Conservation (phyloP, 2,113 vertebrate species). For the Phalacrocorax brasilianus region DNA sequence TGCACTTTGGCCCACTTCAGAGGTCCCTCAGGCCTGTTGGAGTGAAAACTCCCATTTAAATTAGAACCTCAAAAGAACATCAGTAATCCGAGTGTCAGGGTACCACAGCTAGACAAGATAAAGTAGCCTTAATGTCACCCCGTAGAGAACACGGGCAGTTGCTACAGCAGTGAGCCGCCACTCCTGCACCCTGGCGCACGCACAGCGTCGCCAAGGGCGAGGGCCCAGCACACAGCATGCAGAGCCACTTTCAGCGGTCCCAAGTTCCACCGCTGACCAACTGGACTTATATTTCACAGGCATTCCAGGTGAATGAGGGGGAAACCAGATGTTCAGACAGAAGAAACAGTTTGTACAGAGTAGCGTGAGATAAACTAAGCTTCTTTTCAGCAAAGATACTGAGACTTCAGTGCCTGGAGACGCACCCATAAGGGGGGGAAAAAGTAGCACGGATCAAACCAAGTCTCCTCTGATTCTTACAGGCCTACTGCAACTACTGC, state of each 20-base stretch:
- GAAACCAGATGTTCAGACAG: not conserved
- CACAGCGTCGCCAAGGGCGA: not conserved
- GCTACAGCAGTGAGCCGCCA: rapidly evolving
- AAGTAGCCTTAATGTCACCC: not conserved
- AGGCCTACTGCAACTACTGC: not conserved
- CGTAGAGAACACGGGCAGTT: not conserved
- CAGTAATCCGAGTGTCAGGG: not conserved
- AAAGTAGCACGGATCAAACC: not conserved
- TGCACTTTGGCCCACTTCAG: not conserved
- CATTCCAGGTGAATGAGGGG: not conserved
- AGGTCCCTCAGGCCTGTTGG: not conserved
- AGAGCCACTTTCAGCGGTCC: not conserved
- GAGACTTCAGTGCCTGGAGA: not conserved
- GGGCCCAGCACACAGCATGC: rapidly evolving
- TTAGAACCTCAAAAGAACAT: not conserved
- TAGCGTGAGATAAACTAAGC: not conserved
- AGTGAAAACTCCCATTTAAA: not conserved
- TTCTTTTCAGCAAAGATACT: not conserved
- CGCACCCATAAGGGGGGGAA: not conserved
- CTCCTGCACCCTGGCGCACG: not conserved
- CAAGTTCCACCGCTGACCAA: not conserved
- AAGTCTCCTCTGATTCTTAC: not conserved
- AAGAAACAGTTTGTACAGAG: not conserved
- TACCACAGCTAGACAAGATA: not conserved
- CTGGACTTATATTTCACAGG: not conserved